Evolutionary conservation across 2,113 vertebrate genomes (phyloP).

Genomic region (Mionectes macconnelli): DNA sequence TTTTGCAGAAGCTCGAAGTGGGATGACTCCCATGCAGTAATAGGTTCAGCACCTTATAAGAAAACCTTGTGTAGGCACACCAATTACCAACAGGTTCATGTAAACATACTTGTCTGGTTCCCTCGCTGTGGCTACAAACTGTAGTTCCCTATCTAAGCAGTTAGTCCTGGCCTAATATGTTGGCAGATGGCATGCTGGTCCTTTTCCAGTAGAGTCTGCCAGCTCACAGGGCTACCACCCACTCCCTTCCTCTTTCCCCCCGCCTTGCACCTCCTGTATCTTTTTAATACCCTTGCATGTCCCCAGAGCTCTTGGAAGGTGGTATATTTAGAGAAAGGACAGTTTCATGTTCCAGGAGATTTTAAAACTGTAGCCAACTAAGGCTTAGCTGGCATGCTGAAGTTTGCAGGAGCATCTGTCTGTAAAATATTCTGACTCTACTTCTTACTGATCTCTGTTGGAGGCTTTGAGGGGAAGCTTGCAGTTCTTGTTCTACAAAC

Average conservation of each 20-base stretch:
- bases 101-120: slow-evolving; percentile 16
- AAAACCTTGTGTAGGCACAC: not conserved
- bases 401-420: slow-evolving; percentile 49
- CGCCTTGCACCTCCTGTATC: not conserved
- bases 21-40: not conserved
- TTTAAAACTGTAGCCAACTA: slow-evolving; percentile 15
- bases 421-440: slow-evolving; percentile 42
- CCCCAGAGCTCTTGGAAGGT: not conserved
- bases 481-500: not conserved
- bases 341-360: slow-evolving; percentile 40
- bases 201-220: slow-evolving; percentile 15
- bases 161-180: not conserved
- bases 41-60: not conserved
- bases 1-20: not conserved
- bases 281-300: slow-evolving; percentile 7
- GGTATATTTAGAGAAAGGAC: slow-evolving; percentile 22
- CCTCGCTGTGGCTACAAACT: not conserved
- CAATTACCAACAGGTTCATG: not conserved
- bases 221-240: not conserved
- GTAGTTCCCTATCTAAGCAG: not conserved
- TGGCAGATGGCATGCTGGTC: not conserved
- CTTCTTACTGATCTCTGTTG: slow-evolving; percentile 31
- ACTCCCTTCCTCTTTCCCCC: slow-evolving; percentile 8
- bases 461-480: not conserved
- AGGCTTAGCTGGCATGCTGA: slow-evolving; percentile 16